Evolutionary conservation across 2,888 invertebrate genomes (phyloP), one percentile per base, ranked within the genome.

Genomic region (Lochmaea capreae): DNA sequence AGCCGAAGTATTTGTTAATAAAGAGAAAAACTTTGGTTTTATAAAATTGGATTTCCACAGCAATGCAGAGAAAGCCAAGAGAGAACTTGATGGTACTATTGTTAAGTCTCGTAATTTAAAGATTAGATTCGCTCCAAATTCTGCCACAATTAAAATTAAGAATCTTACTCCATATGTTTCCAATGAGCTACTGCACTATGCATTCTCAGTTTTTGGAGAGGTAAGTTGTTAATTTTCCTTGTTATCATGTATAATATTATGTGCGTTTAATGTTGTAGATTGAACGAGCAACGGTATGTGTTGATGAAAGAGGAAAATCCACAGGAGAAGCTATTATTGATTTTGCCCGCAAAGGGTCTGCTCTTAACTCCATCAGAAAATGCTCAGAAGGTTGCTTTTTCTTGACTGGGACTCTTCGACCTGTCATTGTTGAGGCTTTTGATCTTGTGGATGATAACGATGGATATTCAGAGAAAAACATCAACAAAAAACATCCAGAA

Each of bases 291-390:
- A 93, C 95, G 77, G 97, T 99, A 0, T 92, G 94, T 81, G 98
- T 98, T 33, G 99, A 99, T 87, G 99, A 99, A 83, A 92, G 98
- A 84, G 99, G 99, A 71, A 96, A 97, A 86, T 93, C 97, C n/a
- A 93, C 95, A 26, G 97, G 98, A 6, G 99, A 99, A 87, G 99
- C 98, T 43, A 94, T 99, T 74, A 94, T 99, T n/a, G 99, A 99
- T 85, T 99, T 94, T 87, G 93, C 94, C 0, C 91, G 98, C 63
- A 99, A 99, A 88, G 95, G 96, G 16, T 95, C 95, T 77, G 98
- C 98, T 3, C 90, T 93, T 81, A 91, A 94, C 74, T 98, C 98
- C 5, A 89, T 98, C 59, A 92, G 96, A 74, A 93, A 95, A 84
- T 98, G 98, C 86, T 92, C 91, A 18, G 98, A 99, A 68, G 95